Evolutionary conservation across 2,888 invertebrate species (phyloP), one percentile per base, ranked within the genome.

Genomic region (Lasioglossum morio): DNA sequence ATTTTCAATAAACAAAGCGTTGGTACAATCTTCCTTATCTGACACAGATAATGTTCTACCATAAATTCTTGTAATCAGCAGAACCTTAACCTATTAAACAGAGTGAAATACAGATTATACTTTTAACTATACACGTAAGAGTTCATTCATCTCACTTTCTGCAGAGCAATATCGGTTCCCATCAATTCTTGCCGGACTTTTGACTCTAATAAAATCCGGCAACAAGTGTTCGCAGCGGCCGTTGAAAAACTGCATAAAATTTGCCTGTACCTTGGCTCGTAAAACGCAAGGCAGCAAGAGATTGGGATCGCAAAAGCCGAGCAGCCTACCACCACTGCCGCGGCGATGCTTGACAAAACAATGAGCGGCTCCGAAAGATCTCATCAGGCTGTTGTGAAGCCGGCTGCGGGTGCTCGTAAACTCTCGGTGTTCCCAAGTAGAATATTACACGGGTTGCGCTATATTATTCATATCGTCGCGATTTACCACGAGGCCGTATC

Each of bases 401-500:
- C 27, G 37, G 7, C 43, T 46, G n/a, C n/a, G 40, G 23, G 75
- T 37, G 30, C 60, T 48, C 79, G 66, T 82, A 79, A 79, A 60
- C 57, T 46, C 63, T 63, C 43, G 40, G 46, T 5, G 40, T 27
- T 16, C 43, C 48, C 48, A 30, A 43, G 53, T 16, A 66, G 77
- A 48, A 57, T 74, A 70, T 72, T 53, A 57, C 69, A 60, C 30
- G 57, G 34, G 27, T 37, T 70, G 48, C n/a, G 48, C 66, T 53
- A 79, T 73, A 63, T 80, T 27, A 69, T 43, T 82, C 73, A 40
- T 73, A 79, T 79, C 82, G 43, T 72, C 57, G 57, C 78, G 78
- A 74, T 69, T 75, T 40, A 30, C 16, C 34, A 10, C 46, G 46
- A 34, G 23, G 27, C 34, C 48, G 43, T 43, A 37, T 77, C 37